These are phyloP conservation scores for Promerops cafer DNA, from an alignment of 2,113 vertebrate species.

Conservation along the genomic window DNA sequence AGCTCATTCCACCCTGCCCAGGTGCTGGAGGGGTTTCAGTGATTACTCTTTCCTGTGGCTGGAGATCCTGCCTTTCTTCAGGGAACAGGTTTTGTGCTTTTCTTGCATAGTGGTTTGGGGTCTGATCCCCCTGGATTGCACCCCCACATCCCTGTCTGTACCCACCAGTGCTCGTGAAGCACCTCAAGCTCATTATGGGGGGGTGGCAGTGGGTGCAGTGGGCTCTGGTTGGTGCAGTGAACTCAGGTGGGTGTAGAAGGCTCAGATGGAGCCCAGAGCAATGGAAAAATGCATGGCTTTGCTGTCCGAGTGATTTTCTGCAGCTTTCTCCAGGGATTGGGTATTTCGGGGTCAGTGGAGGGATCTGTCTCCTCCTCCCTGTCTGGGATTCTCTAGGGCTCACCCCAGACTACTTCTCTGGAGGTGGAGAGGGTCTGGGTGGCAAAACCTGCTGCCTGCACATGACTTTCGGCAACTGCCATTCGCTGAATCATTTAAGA, in stretches of 20 bases:
- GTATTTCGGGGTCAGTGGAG: fast-evolving
- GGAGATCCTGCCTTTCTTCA: neutral
- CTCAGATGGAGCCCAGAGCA: neutral
- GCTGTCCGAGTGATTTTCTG: neutral
- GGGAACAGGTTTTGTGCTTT: neutral
- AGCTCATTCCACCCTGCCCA: neutral
- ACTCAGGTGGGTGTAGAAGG: neutral
- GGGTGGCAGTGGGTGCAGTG: neutral
- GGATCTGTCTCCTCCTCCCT: neutral
- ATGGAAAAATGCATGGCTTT: neutral
- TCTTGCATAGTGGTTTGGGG: neutral
- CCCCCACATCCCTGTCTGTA: neutral
- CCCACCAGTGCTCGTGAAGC: neutral
- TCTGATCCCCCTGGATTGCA: neutral
- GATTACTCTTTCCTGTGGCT: neutral
- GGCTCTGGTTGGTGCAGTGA: neutral
- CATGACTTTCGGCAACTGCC: neutral
- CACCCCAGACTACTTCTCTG: neutral
- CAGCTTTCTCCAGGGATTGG: neutral
- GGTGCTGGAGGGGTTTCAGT: fast-evolving
- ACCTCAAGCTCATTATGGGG: fast-evolving
- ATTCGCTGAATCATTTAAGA: constrained; percentile 25
- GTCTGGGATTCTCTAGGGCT: neutral
- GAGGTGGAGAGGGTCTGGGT: neutral
- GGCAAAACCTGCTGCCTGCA: neutral